phyloP scores from a whole-genome alignment of 2,888 invertebrate genomes.

The Pegoplata infirma region DNA sequence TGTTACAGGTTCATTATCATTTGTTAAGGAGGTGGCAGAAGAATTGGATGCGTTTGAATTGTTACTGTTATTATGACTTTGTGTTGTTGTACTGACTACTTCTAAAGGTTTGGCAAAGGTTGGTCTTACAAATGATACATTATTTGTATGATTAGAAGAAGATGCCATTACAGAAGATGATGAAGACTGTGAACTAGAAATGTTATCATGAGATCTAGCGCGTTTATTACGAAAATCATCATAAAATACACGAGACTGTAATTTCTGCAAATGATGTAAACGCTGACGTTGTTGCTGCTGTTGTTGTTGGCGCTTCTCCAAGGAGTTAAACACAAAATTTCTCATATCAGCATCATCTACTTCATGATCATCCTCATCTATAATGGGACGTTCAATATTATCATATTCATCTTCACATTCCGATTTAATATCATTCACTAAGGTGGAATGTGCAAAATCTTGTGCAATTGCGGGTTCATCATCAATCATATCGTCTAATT shows the following conservation, averaged over 20 bases:
- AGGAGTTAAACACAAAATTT: conserved; percentile 65
- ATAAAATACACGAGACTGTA: conserved; percentile 69
- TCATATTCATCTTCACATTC: conserved; percentile 74
- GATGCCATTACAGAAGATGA: conserved; percentile 42
- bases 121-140: conserved; percentile 73
- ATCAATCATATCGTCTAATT: conserved; percentile 74
- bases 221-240: conserved; percentile 69
- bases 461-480: conserved; percentile 67
- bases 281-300: conserved; percentile 64
- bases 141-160: conserved; percentile 66
- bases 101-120: conserved; percentile 71
- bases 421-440: conserved; percentile 73
- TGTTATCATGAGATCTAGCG: conserved; percentile 68
- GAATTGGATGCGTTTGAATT: conserved; percentile 42
- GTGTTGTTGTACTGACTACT: conserved; percentile 73
- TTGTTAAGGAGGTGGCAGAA: neutral
- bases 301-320: conserved; percentile 57
- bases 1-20: conserved; percentile 38
- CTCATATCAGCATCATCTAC: conserved; percentile 66
- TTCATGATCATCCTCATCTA: conserved; percentile 68
- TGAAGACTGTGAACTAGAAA: conserved; percentile 63
- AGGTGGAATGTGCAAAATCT: conserved; percentile 59
- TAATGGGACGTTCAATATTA: conserved; percentile 58
- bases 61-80: conserved; percentile 41
- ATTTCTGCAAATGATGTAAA: conserved; percentile 67